Evolutionary conservation across 1,140 invertebrate species (phyloP).

Genomic region (Phenacoccus solenopsis): DNA sequence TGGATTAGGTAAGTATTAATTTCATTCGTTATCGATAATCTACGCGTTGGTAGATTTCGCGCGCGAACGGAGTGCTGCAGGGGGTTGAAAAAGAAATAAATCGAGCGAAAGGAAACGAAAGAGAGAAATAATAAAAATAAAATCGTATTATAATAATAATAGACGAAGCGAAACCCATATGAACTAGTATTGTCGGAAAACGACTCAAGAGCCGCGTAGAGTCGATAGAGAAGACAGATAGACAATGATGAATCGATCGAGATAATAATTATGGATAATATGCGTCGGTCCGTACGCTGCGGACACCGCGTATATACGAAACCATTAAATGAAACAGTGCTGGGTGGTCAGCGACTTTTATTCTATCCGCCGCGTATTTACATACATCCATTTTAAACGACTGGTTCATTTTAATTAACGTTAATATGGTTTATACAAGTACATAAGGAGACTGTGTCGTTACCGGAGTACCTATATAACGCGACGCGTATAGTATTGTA

Average conservation of each 20-base stretch:
- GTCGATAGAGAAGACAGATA: not conserved
- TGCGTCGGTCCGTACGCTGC: not conserved
- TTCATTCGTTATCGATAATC: no score
- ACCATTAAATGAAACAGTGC: slow-evolving; percentile 1
- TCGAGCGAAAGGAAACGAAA: not conserved
- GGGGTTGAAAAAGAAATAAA: not conserved
- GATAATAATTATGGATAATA: slow-evolving; percentile 18
- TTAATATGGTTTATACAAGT: slow-evolving; percentile 18
- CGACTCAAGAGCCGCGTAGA: no score
- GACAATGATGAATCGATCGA: slow-evolving; percentile 17
- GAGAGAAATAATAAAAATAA: not conserved
- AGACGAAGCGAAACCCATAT: no score
- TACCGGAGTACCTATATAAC: no score
- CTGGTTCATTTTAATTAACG: slow-evolving; percentile 16
- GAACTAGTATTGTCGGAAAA: no score
- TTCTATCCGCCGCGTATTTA: not conserved
- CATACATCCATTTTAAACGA: slow-evolving; percentile 18
- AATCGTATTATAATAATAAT: not conserved
- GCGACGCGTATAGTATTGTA: no score
- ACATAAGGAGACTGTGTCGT: not conserved
- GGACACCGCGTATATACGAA: not conserved
- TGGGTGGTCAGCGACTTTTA: slow-evolving; percentile 10
- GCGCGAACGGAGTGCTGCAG: no score
- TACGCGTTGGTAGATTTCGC: no score
- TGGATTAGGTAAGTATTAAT: no score